Evolutionary conservation across 37 sponge, comb jelly and placozoan genomes (phyloP), one percentile per base, ranked within the genome.

Genomic region (Crambe crambe): DNA sequence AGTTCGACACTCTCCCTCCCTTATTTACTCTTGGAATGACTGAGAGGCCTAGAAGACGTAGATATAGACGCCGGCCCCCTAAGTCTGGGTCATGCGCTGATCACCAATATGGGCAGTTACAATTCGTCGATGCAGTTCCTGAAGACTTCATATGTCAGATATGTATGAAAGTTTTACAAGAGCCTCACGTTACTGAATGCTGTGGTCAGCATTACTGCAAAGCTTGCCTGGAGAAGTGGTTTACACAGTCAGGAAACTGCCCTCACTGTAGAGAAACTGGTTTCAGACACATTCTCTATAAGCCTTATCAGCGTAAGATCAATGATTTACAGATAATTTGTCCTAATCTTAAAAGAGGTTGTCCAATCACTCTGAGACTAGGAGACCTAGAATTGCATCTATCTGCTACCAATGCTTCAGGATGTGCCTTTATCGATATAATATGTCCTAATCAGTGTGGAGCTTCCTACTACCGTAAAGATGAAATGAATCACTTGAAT

Each of bases 141-240:
- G 63, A 62, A 21, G 63, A 62, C 22, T 62, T n/a, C 63, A n/a
- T 8, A 8, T 62, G 63, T 62, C n/a, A 21, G 25, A 62, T 62
- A n/a, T 62, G 63, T 62, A 62, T 62, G n/a, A n/a, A 21, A 8
- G 25, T 62, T 6, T 21, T 62, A 26, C 29, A 25, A 26, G 63
- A 62, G 25, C 63, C 63, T 5, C 17, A 62, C 6, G 27, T 62
- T 18, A 62, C 63, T 26, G 63, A 62, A 26, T 62, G 63, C 63
- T 62, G 63, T 62, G 63, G 63, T 62, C 63, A 62, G 63, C 63
- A 62, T 26, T n/a, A n/a, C 22, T 62, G 63, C 25, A 62, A 21
- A 25, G 22, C 5, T 8, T 62, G 63, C 22, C 25, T 62, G 23
- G 63, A 62, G 17, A 26, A 26, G 8, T 6, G 25, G 22, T 8